Evolutionary conservation across 2,113 vertebrate genomes (phyloP), one percentile per base, ranked within the genome.

Genomic region (Pedetes capensis): DNA sequence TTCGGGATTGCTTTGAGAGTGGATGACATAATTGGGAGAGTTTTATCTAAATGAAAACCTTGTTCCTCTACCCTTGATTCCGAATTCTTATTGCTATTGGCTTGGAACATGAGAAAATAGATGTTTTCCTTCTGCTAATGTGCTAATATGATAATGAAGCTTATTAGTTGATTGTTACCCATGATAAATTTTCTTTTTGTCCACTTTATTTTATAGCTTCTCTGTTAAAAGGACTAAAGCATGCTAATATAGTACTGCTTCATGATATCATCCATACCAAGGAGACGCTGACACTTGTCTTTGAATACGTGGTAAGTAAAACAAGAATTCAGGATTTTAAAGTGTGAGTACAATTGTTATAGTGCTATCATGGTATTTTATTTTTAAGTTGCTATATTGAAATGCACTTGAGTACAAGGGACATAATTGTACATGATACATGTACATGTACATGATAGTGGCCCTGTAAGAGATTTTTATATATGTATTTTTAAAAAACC

Each of bases 221-320:
- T 97, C 99, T 99, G 83, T 97, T 99, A 97, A 99, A 99, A 98
- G 99, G 99, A 98, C 97, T 99, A 96, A 99, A 99, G 96, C 99
- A 99, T 44, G 96, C 99, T n/a, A 99, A 99, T 97, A 99, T 99
- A 29, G 99, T 99, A 95, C 98, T 99, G 95, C 99, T 99, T 96
- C 99, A 99, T 98, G 99, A 99, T 97, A 99, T 99, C 98, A 99
- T 99, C 98, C 99, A 99, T 97, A 99, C 99, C 94, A 99, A 99
- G 99, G 99, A 99, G 96, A 99, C 99, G 0, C 98, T 99, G 98
- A 99, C 99, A 16, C 99, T 99, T 95, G 99, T 99, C 95, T 99
- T 99, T 95, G 99, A 99, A 96, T 99, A 99, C 96, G 99, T 99
- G 99, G 99, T 99, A 98, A 99, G 99, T 99, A 96, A 96, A 95